Percentiles rank a stretch among this genome's conserved stretches.
phyloP scores from a whole-genome alignment of 2,113 vertebrate species.

The Notechis scutatus region DNA sequence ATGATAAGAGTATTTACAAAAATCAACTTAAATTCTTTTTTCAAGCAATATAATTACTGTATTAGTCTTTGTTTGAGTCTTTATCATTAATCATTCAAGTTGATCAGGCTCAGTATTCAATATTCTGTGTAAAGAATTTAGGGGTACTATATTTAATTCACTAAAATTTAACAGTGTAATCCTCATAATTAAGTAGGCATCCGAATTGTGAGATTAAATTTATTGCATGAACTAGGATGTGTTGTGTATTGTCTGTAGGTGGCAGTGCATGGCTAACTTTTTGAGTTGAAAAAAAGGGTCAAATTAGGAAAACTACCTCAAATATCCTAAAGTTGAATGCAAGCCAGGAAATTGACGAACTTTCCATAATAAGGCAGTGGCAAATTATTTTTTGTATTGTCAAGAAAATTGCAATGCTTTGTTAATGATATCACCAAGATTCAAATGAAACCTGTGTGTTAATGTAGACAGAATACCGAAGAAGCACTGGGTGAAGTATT shows the following conservation, averaged over 20 bases:
- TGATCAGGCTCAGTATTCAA: background rate
- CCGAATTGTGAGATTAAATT: background rate
- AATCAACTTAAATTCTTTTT: background rate
- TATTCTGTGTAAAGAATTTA: background rate
- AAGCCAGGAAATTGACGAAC: background rate
- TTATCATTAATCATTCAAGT: background rate
- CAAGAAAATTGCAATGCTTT: background rate
- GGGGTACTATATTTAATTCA: background rate
- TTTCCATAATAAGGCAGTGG: background rate
- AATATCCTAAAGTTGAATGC: background rate
- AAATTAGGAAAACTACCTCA: background rate
- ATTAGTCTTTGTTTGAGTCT: background rate
- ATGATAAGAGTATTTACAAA: background rate
- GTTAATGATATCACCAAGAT: background rate
- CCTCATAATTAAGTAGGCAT: background rate
- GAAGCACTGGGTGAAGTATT: background rate
- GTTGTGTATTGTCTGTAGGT: background rate
- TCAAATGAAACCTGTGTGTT: background rate
- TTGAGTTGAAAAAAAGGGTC: background rate
- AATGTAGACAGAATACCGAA: background rate
- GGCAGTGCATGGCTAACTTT: background rate
- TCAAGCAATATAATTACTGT: background rate
- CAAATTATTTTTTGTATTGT: background rate
- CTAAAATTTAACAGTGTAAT: background rate
- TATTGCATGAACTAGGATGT: background rate